These are phyloP conservation scores for Prenolepis imparis DNA, from an alignment of 2,888 invertebrate genomes.

Conservation along the genomic window DNA sequence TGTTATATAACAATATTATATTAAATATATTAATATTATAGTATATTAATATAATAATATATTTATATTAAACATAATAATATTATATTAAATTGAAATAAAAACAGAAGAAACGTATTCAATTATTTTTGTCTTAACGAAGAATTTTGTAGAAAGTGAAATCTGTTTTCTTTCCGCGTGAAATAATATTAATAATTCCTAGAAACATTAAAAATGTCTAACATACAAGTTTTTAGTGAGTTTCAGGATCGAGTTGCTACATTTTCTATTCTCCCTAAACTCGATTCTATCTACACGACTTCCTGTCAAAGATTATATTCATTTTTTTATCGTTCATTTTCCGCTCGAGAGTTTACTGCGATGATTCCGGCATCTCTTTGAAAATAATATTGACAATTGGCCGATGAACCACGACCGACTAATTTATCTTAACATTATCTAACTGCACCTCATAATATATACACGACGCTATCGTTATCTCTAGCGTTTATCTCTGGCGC, in stretches of 20 bases:
- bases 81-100: background rate
- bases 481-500: background rate
- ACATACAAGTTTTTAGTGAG: background rate
- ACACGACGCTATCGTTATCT: background rate
- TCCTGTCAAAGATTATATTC: background rate
- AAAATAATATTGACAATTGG: conserved; percentile 12
- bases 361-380: background rate
- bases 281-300: background rate
- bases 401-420: conserved; percentile 9
- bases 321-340: background rate
- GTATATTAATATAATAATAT: too few species aligned
- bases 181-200: background rate
- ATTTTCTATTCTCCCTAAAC: background rate
- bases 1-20: too few species aligned
- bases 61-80: background rate
- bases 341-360: background rate
- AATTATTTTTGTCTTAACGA: too few species aligned
- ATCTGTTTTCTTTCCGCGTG: background rate
- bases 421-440: conserved; percentile 27
- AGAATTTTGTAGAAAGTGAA: conserved; percentile 2
- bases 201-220: background rate
- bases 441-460: background rate
- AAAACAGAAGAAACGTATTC: too few species aligned
- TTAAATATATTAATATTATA: background rate
- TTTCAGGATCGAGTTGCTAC: background rate